Base-by-base conservation (phyloP, 2,113 vertebrate species). In the Amphiprion percula region DNA sequence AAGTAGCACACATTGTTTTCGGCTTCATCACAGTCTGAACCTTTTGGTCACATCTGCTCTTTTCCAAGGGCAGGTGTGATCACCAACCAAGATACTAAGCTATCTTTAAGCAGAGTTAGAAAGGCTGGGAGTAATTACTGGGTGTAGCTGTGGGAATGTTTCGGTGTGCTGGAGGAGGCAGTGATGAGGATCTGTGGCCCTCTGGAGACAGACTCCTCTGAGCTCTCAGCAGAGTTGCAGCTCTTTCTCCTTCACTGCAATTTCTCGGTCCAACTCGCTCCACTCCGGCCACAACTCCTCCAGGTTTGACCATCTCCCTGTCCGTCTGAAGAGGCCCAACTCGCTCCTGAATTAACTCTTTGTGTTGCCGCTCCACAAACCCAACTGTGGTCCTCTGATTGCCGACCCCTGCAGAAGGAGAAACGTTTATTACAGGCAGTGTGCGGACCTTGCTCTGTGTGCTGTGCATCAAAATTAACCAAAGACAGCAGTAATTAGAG, bases 161-260 rank as follows among this genome's bases (percentile, higher is more conserved):
- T 71, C 95, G 95, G 39, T 97, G 95, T 80, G 87, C 94, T 4
- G 96, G 90, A 73, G 98, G 97, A 60, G 97, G 97, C 55, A 98
- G 93, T 46, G 97, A 99, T 0, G 97, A 98, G 0, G 98, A 98
- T 47, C 98, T 93, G 87, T 97, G 62, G 90, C 66, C 87, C 16
- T 93, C 94, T 2, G 96, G 95, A 26, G 96, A 95, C 77, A 92
- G 89, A 81, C 95, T 94, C 61, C 95, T 93, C 92, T 95, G 96
- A 2, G 92, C 93, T 87, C 94, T 95, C 30, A 95, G 94, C 0
- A 95, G 68, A 77, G 78, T 67, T 6, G 70, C 44, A 33, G 80
- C 79, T 46, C 67, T 58, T 49, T 79, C 79, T 1, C 39, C 61
- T 58, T 70, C 77, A 0, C 26, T 26, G 10, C 15, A 6, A 19